Conservation (phyloP, 2,797 vertebrate species). For the Anisognathus igniventris region DNA sequence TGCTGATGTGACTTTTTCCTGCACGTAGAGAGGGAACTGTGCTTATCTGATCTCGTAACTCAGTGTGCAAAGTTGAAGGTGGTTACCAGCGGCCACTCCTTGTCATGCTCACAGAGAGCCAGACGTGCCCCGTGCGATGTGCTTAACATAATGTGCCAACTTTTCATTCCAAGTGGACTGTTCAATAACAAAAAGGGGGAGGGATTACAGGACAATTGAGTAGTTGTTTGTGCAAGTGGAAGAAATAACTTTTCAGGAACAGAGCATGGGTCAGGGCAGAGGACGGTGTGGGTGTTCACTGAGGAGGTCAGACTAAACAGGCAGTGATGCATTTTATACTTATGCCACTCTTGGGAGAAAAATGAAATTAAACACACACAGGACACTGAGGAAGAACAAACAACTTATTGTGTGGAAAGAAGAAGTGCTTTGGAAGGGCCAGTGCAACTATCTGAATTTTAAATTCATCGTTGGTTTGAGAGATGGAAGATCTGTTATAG, state of each 20-base stretch:
- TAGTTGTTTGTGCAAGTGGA: slow-evolving; percentile 62
- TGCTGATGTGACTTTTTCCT: rapidly evolving
- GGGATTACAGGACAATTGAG: slow-evolving; percentile 15
- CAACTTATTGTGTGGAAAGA: slow-evolving; percentile 60
- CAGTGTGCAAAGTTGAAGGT: background rate
- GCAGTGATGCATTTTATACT: slow-evolving; percentile 64
- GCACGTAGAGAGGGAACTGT: background rate
- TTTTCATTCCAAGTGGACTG: background rate
- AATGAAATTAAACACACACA: slow-evolving; percentile 58
- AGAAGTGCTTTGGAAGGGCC: slow-evolving; percentile 25
- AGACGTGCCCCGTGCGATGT: rapidly evolving
- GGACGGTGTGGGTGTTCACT: slow-evolving; percentile 59
- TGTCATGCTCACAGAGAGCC: background rate
- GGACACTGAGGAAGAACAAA: slow-evolving; percentile 59
- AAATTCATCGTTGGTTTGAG: slow-evolving; percentile 5
- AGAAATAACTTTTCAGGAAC: slow-evolving; percentile 69
- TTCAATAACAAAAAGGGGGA: background rate
- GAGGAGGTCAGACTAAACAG: slow-evolving; percentile 71
- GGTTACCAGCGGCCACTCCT: background rate
- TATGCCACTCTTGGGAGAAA: slow-evolving; percentile 66
- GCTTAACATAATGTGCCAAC: background rate
- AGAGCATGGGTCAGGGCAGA: slow-evolving; percentile 41
- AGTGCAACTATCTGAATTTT: background rate
- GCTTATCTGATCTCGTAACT: background rate
- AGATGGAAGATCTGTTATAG: background rate